Evolutionary conservation across 2,888 invertebrate genomes (phyloP).

Genomic region (Pyrocoelia pectoralis): DNA sequence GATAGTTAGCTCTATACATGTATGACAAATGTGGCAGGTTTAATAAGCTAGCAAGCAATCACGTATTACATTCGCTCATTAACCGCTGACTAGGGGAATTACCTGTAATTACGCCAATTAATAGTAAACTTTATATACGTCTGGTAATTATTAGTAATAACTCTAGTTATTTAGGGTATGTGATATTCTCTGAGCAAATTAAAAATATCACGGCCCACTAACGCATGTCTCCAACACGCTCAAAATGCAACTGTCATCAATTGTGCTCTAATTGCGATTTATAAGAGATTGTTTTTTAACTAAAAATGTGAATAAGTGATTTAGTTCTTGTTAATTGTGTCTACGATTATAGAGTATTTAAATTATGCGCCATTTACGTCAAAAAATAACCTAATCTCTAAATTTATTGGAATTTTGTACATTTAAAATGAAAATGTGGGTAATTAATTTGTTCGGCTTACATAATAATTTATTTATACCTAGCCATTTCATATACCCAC

Average conservation of each 20-base stretch:
- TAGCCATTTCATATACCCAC: background rate
- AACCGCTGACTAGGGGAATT: constrained; percentile 51
- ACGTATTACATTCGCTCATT: constrained; percentile 51
- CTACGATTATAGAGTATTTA: background rate
- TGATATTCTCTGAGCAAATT: background rate
- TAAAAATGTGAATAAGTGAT: no score
- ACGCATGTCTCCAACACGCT: no score
- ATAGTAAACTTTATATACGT: constrained; percentile 51
- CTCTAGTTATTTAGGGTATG: constrained; percentile 38
- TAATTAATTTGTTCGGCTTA: background rate
- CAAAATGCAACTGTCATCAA: no score
- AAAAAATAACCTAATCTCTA: background rate
- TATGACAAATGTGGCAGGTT: constrained; percentile 54
- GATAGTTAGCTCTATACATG: constrained; percentile 34
- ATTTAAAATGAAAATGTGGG: background rate
- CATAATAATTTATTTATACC: background rate
- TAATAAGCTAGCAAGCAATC: constrained; percentile 56
- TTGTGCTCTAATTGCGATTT: no score
- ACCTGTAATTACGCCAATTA: constrained; percentile 56
- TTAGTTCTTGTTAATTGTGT: no score
- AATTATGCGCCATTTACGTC: background rate
- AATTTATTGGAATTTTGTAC: background rate
- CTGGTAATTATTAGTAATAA: constrained; percentile 52
- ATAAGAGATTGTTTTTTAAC: no score
- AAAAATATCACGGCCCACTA: background rate